Evolutionary conservation across 2,797 vertebrate genomes (phyloP).

Genomic region (Sebastes trivittatus): DNA sequence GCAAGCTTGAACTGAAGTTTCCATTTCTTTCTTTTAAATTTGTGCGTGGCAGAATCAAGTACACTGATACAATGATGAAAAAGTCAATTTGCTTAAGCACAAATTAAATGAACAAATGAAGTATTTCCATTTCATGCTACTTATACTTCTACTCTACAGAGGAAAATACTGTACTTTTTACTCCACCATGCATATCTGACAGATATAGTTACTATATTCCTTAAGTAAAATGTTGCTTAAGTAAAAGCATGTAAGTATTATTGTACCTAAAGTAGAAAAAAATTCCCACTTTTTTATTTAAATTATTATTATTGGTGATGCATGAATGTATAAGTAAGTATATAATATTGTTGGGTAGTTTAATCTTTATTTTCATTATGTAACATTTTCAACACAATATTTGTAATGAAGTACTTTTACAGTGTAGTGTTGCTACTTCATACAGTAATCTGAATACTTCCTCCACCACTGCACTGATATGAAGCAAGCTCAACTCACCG

Average conservation of each 20-base stretch:
- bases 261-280: no score
- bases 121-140: neutral
- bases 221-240: neutral
- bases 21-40: neutral
- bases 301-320: no score
- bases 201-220: neutral
- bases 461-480: neutral
- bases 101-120: no score
- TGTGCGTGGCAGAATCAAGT: neutral
- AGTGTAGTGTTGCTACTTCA: neutral
- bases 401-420: neutral
- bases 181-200: neutral
- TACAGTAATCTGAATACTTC: neutral
- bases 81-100: neutral
- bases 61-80: neutral
- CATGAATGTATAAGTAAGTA: no score
- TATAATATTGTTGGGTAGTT: no score
- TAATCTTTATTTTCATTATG: neutral
- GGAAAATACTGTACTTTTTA: neutral
- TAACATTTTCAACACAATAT: neutral
- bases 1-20: neutral
- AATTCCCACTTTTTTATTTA: no score
- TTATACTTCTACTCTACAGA: accelerated
- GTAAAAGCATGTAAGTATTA: neutral
- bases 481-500: neutral